A percentile compares a stretch with the other conserved stretches of the same genome.
These are phyloP conservation scores for Propithecus perrieri DNA, from an alignment of 2,797 vertebrate genomes.

Conservation along the genomic window DNA sequence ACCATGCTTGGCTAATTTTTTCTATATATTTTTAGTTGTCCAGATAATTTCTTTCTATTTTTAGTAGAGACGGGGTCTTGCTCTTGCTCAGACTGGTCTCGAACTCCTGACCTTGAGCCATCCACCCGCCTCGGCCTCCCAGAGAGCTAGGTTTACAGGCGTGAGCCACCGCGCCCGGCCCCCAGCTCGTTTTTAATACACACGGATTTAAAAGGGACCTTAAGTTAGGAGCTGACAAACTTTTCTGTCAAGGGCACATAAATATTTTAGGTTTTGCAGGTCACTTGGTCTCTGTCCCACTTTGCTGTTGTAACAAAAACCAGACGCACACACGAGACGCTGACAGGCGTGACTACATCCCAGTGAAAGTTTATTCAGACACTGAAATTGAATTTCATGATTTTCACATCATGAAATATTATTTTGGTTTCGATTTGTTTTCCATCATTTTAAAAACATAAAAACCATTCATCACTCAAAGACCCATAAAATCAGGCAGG, in stretches of 20 bases:
- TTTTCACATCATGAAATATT: not conserved
- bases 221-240: fast-evolving
- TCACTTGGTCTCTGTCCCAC: fast-evolving
- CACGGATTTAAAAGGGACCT: not conserved
- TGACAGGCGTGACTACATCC: fast-evolving
- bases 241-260: not conserved
- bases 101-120: too few relatives aligned
- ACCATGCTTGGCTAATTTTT: too few relatives aligned
- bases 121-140: too few relatives aligned
- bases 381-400: not conserved
- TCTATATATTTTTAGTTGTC: too few relatives aligned
- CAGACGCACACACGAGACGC: fast-evolving
- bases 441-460: not conserved
- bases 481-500: not conserved
- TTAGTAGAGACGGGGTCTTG: too few relatives aligned
- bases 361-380: not conserved
- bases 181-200: not conserved
- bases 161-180: too few relatives aligned
- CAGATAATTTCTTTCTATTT: too few relatives aligned
- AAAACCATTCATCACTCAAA: not conserved
- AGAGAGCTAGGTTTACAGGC: too few relatives aligned
- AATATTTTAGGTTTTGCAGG: fast-evolving
- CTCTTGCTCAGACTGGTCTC: too few relatives aligned
- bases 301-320: fast-evolving
- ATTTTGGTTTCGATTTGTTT: not conserved